Evolutionary conservation across 2,888 invertebrate genomes (phyloP).

Genomic region (Electrophaes corylata): DNA sequence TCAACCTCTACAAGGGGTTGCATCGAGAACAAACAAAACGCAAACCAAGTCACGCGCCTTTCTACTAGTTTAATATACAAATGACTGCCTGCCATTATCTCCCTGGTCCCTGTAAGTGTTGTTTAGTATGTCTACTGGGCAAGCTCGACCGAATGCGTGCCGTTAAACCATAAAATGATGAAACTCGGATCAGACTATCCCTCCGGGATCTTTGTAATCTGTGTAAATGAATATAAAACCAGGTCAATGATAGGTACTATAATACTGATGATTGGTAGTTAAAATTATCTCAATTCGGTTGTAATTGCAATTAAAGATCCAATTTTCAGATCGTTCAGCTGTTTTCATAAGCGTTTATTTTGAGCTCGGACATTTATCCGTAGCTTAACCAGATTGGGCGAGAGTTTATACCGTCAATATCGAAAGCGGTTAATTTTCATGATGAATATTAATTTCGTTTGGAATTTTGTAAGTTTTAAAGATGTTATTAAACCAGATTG

Average conservation of each 20-base stretch:
- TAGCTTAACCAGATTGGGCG: background rate
- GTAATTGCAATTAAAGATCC: slow-evolving; percentile 14
- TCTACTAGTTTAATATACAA: too few relatives aligned
- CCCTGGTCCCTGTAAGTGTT: too few relatives aligned
- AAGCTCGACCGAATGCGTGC: slow-evolving; percentile 40
- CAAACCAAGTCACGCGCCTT: too few relatives aligned
- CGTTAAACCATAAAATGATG: slow-evolving; percentile 32
- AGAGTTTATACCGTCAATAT: background rate
- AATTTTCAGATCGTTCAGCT: slow-evolving; percentile 17
- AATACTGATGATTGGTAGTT: slow-evolving; percentile 41
- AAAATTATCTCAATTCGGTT: slow-evolving; percentile 36
- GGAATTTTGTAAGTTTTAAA: background rate
- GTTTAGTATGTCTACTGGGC: slow-evolving; percentile 1
- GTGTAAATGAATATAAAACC: slow-evolving; percentile 43
- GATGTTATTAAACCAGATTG: background rate
- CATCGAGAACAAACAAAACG: too few relatives aligned
- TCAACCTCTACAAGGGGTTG: too few relatives aligned
- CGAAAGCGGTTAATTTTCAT: slow-evolving; percentile 1
- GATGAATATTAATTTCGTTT: background rate
- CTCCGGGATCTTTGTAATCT: slow-evolving; percentile 37
- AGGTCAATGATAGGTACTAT: slow-evolving; percentile 44
- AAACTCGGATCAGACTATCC: slow-evolving; percentile 23
- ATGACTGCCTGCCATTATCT: too few relatives aligned
- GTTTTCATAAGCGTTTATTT: slow-evolving; percentile 13
- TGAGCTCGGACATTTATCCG: slow-evolving; percentile 2